These are phyloP conservation scores for Ameiurus melas DNA, from an alignment of 2,113 vertebrate species.

Conservation along the genomic window DNA sequence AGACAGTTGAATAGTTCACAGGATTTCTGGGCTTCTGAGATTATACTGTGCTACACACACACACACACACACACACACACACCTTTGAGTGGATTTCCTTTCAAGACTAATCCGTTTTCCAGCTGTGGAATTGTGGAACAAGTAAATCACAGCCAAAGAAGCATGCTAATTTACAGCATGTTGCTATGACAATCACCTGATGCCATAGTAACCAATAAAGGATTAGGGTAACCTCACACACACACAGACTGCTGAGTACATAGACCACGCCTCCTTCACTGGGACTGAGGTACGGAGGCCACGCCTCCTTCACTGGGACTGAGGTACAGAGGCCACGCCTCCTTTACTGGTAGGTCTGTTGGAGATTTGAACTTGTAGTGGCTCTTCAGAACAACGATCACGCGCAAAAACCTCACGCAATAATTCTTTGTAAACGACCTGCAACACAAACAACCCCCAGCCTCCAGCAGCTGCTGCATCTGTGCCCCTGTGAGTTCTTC, in stretches of 20 bases:
- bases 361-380: background rate
- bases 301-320: background rate
- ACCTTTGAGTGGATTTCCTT: background rate
- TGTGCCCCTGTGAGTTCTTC: background rate
- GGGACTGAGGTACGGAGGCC: background rate
- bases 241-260: background rate
- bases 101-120: constrained; percentile 11
- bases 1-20: too few species aligned
- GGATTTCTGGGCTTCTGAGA: too few species aligned
- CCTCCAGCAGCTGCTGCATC: background rate
- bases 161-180: background rate
- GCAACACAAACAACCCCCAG: background rate
- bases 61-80: background rate
- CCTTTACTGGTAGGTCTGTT: background rate
- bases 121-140: background rate
- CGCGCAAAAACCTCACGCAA: background rate
- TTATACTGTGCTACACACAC: too few species aligned
- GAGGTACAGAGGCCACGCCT: background rate
- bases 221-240: background rate
- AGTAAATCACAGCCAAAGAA: constrained; percentile 3
- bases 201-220: background rate
- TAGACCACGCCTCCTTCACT: background rate
- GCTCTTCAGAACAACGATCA: background rate
- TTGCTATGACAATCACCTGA: background rate
- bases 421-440: background rate